These are phyloP conservation scores for Heloderma charlesbogerti DNA, from an alignment of 2,113 vertebrate species.

Conservation along the genomic window DNA sequence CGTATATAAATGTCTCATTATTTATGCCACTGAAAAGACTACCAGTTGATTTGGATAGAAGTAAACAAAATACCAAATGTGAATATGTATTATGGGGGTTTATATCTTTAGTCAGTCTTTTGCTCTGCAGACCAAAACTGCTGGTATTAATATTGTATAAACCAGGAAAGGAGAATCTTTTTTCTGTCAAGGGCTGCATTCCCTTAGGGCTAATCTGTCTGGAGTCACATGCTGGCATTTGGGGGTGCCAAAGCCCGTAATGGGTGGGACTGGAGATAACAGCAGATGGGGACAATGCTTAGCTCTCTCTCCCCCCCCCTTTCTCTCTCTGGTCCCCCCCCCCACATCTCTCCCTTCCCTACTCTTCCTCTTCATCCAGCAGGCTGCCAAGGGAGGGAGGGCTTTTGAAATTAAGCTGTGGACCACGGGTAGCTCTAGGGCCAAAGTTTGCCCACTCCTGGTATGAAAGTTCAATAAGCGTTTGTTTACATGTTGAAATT, in stretches of 20 bases:
- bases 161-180: background rate
- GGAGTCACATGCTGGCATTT: background rate
- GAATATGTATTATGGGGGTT: background rate
- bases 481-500: background rate
- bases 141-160: background rate
- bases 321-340: background rate
- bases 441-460: background rate
- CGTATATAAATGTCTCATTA: constrained; percentile 45
- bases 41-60: constrained; percentile 50
- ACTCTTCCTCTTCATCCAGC: too few species aligned
- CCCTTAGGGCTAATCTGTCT: background rate
- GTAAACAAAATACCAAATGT: constrained; percentile 28
- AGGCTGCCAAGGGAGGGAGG: background rate
- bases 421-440: background rate
- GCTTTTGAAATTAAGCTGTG: background rate
- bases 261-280: too few species aligned
- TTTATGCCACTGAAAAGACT: constrained; percentile 15
- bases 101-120: background rate
- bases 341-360: background rate
- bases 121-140: background rate
- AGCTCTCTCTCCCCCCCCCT: background rate
- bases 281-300: too few species aligned
- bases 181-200: too few species aligned
- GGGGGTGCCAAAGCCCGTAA: background rate
- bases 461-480: background rate